Evolutionary conservation across 1,140 invertebrate genomes (phyloP), one percentile per base, ranked within the genome.

Genomic region (Ceratosolen fusciceps): DNA sequence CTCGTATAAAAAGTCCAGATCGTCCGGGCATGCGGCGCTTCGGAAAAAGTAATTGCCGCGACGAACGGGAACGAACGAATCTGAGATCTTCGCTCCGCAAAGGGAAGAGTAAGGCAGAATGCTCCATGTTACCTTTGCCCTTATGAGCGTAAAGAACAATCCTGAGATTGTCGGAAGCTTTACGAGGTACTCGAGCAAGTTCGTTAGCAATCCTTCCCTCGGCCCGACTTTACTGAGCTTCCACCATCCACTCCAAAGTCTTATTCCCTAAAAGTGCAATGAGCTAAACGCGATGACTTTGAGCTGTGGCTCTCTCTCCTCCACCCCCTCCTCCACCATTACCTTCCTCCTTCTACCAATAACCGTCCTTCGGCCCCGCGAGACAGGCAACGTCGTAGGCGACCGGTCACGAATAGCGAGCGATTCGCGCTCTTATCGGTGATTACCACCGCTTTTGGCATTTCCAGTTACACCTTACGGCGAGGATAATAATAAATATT

Each of bases 181-280:
- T 79, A 74, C 77, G 77, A 73, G 77, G 78, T 65, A 80, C 72
- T 74, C 72, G 49, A 70, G 78, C 77, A 12, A 60, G 62, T 79
- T 79, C 77, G 77, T 79, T 79, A 79, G 71, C 62, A 19, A 74
- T 73, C 75, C 43, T 74, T 65, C 39, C 56, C 34, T 79, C 34
- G 29, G 52, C 8, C 56, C 65, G 43, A 68, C 12, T 37, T 72
- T 34, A 7, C 58, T n/a, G 21, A 19, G 26, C 49, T 47, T 24
- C 49, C 37, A 29, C 26, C 12, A 9, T 78, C 1, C 29, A 19
- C 24, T 43, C 8, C 62, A 31, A 43, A 65, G 56, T 34, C 60
- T 31, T 75, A 65, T n/a, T 24, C 43, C 31, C 26, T 58, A 39
- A 72, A 54, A 62, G 68, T 54, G 54, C 77, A 65, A 78, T 65